Evolutionary conservation across 2,797 vertebrate genomes (phyloP).

Genomic region (Molossus alvarezi): DNA sequence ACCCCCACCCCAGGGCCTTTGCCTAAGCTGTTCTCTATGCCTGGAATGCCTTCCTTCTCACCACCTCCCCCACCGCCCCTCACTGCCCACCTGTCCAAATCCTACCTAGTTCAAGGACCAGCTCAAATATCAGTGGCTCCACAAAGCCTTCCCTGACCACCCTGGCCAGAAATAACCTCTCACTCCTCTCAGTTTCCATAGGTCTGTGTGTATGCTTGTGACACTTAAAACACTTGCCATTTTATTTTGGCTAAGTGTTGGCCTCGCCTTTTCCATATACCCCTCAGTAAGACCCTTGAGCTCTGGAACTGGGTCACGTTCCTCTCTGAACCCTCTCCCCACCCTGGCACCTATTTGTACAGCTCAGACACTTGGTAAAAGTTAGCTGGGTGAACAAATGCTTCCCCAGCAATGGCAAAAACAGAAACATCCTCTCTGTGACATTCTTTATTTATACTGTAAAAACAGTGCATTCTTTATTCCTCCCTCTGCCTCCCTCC

Average conservation of each 20-base stretch:
- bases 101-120: conserved; percentile 82
- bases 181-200: conserved; percentile 55
- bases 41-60: conserved; percentile 78
- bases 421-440: conserved; percentile 49
- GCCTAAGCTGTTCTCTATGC: conserved; percentile 84
- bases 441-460: background rate
- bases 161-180: conserved; percentile 80
- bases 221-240: background rate
- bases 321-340: background rate
- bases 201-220: background rate
- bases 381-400: conserved; percentile 12
- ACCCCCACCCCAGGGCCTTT: conserved; percentile 16
- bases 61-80: conserved; percentile 46
- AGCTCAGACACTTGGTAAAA: conserved; percentile 14
- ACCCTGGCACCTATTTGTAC: background rate
- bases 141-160: conserved; percentile 63
- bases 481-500: background rate
- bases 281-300: background rate
- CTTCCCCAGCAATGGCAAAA: conserved; percentile 24
- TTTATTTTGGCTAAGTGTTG: background rate
- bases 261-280: background rate
- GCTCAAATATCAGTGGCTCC: conserved; percentile 81
- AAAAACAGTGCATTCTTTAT: background rate
- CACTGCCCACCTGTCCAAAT: conserved; percentile 83
- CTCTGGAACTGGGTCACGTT: background rate